Evolutionary conservation across 2,113 vertebrate species (phyloP), one percentile per base, ranked within the genome.

Genomic region (Paedocypris sp.): DNA sequence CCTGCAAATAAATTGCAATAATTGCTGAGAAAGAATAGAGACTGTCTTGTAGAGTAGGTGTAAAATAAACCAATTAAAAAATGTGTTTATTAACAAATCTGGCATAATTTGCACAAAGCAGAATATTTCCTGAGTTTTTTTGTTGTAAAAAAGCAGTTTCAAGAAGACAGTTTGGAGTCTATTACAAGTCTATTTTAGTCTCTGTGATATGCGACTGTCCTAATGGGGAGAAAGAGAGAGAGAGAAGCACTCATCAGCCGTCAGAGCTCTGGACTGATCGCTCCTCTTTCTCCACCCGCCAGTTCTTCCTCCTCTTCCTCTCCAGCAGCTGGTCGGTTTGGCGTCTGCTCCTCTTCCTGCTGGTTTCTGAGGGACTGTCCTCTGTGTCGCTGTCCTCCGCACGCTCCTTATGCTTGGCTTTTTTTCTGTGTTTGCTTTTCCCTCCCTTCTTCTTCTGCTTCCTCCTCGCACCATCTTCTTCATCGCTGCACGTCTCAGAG

Each of bases 221-320:
- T n/a, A n/a, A n/a, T n/a, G n/a, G n/a, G n/a, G n/a, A n/a, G n/a
- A n/a, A 3, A 15, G 4, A 4, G 8, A 5, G 20, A 23, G 3
- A 4, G 1, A 32, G 26, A 26, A 11, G 35, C n/a, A n/a, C n/a
- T n/a, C n/a, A n/a, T 84, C 73, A 85, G 52, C 91, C 87, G 4
- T 88, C 87, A 3, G 89, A 93, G 77, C 88, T 89, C 15, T 88
- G 87, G 4, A 87, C 87, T 0, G 90, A 92, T 28, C 88, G 87
- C 56, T 90, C 88, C 42, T 89, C 88, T 2, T 81, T 87, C 0
- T 82, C 87, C 38, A 86, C 88, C 70, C 89, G 95, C 90, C 92
- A 91, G 77, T 94, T 88, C 75, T 89, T 94, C 73, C 82, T 73
- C 50, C 50, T 78, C 65, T 77, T 85, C 61, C 77, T 79, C 28